phyloP scores from a whole-genome alignment of 2,113 vertebrate species.

The Dryoscopus gambensis region DNA sequence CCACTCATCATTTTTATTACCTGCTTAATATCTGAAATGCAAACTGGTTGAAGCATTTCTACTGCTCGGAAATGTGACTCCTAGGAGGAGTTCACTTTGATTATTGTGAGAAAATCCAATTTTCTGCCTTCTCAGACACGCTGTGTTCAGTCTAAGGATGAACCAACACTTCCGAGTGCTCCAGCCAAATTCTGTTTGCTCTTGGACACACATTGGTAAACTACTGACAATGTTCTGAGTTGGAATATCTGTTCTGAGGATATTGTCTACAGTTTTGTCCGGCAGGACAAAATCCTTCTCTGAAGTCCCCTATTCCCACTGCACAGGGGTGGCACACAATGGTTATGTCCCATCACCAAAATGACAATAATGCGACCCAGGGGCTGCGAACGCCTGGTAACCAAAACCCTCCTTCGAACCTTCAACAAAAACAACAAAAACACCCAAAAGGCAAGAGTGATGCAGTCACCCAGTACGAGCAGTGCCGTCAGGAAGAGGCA shows the following conservation, averaged over 20 bases:
- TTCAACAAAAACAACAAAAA: neutral
- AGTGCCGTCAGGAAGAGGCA: neutral
- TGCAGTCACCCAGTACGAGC: neutral
- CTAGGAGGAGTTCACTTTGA: neutral
- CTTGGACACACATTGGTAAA: neutral
- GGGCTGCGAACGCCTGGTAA: neutral
- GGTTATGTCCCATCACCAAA: neutral
- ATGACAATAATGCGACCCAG: neutral
- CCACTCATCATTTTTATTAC: neutral
- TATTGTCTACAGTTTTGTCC: neutral
- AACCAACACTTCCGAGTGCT: neutral
- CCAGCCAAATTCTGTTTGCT: neutral
- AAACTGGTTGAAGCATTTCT: neutral
- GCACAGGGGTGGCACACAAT: neutral
- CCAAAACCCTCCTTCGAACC: neutral
- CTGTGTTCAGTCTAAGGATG: neutral
- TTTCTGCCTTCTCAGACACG: neutral
- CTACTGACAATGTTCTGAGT: accelerated
- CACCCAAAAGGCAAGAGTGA: neutral
- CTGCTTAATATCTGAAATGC: neutral
- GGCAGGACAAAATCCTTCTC: neutral
- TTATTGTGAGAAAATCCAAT: neutral
- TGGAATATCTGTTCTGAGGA: neutral
- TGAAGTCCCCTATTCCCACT: accelerated
- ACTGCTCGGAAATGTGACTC: neutral